A percentile compares a stretch with the other conserved stretches of the same genome.
Conservation (phyloP, 2,888 invertebrate species). For the Dicranocentrus wangi region DNA sequence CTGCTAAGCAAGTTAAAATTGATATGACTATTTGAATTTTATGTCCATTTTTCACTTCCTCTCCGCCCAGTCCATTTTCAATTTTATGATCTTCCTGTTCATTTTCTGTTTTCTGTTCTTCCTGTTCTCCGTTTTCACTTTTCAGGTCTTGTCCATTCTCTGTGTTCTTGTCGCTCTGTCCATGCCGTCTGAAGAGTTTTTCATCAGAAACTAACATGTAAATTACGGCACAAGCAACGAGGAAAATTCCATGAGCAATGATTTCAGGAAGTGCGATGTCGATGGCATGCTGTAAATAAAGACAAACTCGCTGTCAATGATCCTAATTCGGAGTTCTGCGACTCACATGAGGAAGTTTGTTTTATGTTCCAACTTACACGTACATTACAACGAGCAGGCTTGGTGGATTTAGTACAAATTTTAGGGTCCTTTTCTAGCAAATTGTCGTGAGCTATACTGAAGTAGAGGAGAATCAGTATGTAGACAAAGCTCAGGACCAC, state of each 20-base stretch:
- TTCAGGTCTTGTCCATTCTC: no score
- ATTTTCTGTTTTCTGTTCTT: no score
- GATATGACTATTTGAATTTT: conserved; percentile 75
- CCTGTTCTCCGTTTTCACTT: no score
- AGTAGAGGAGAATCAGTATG: conserved; percentile 73
- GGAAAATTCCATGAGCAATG: conserved; percentile 76
- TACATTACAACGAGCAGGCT: not conserved
- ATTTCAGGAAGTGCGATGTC: conserved; percentile 76
- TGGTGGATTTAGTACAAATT: conserved; percentile 11
- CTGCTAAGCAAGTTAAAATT: conserved; percentile 72
- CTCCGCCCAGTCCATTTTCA: not conserved
- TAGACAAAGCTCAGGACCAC: conserved; percentile 81
- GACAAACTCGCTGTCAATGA: no score
- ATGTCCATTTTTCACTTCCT: conserved; percentile 74
- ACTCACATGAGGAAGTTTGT: not conserved
- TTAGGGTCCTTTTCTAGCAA: not conserved
- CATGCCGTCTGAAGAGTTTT: conserved; percentile 75
- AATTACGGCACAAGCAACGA: conserved; percentile 76
- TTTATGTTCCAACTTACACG: conserved; percentile 31
- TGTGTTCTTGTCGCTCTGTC: no score
- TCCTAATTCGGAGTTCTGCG: not conserved
- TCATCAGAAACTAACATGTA: conserved; percentile 77
- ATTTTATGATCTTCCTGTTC: no score
- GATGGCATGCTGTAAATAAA: conserved; percentile 74
- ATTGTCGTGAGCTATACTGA: conserved; percentile 55